Percentiles rank a stretch among this genome's conserved stretches.
Conservation (phyloP, 1,140 invertebrate genomes). For the Helicoverpa zea region DNA sequence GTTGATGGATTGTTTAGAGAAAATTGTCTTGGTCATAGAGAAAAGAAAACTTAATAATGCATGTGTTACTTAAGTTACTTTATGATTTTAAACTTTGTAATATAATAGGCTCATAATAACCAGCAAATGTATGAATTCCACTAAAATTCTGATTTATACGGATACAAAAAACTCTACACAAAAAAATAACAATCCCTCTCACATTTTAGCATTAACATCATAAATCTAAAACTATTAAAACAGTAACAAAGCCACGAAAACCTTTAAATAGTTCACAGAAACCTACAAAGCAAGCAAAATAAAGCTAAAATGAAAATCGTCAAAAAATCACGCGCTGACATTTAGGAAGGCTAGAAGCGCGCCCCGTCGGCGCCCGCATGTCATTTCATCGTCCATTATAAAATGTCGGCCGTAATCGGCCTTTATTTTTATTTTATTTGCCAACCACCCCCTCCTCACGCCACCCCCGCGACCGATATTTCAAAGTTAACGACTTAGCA, state of each 20-base stretch:
- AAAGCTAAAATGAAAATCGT: conserved; percentile 25
- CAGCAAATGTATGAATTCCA: too few species aligned
- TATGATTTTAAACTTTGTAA: neutral
- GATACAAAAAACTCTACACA: neutral
- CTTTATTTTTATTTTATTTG: conserved; percentile 85
- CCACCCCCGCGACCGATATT: conserved; percentile 73
- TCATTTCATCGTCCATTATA: conserved; percentile 83
- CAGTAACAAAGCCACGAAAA: neutral
- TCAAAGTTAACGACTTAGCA: conserved; percentile 82
- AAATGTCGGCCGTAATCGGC: conserved; percentile 83
- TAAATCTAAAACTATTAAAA: conserved; percentile 6
- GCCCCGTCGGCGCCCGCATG: conserved; percentile 80
- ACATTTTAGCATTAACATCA: neutral
- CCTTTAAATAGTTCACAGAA: conserved; percentile 36
- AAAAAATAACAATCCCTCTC: neutral
- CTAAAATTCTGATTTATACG: too few species aligned
- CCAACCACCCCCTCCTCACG: conserved; percentile 60
- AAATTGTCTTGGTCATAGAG: too few species aligned
- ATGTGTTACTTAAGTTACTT: neutral
- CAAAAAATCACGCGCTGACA: conserved; percentile 57
- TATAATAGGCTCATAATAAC: too few species aligned
- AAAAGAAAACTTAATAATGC: too few species aligned
- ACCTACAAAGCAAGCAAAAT: conserved; percentile 9
- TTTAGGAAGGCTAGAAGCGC: conserved; percentile 63
- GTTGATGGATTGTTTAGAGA: too few species aligned